Evolutionary conservation across 2,797 vertebrate genomes (phyloP).

Genomic region (Pipistrellus pipistrellus): DNA sequence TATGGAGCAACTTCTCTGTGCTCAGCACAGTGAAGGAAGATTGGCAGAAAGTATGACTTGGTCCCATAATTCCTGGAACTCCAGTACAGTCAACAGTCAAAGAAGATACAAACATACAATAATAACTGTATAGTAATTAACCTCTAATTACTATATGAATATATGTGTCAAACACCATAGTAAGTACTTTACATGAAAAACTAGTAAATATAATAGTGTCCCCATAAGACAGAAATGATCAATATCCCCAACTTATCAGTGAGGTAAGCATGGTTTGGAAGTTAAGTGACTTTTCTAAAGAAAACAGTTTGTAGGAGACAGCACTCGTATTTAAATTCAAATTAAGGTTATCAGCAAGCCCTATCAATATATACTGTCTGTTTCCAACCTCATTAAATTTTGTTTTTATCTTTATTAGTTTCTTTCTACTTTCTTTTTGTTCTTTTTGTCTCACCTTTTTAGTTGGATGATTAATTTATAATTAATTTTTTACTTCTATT

Average conservation of each 20-base stretch:
- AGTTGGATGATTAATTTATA: not conserved
- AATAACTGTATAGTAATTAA: conserved; percentile 12
- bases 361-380: not conserved
- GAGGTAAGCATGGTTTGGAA: not conserved
- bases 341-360: not conserved
- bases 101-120: conserved; percentile 20
- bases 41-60: not conserved
- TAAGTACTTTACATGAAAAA: conserved; percentile 46
- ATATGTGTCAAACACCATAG: not conserved
- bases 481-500: conserved; percentile 10
- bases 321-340: conserved; percentile 43
- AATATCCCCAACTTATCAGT: not conserved
- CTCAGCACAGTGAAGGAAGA: not conserved
- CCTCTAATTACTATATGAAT: conserved; percentile 37
- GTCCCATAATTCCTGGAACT: not conserved
- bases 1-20: not conserved
- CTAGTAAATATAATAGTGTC: not conserved
- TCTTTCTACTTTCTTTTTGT: not conserved
- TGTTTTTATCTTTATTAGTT: not conserved
- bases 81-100: not conserved
- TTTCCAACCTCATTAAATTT: conserved; percentile 14
- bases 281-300: conserved; percentile 26
- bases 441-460: not conserved
- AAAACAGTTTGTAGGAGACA: conserved; percentile 7
- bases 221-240: not conserved